Evolutionary conservation across 2,888 invertebrate genomes (phyloP).

Genomic region (Erpobdella octoculata): DNA sequence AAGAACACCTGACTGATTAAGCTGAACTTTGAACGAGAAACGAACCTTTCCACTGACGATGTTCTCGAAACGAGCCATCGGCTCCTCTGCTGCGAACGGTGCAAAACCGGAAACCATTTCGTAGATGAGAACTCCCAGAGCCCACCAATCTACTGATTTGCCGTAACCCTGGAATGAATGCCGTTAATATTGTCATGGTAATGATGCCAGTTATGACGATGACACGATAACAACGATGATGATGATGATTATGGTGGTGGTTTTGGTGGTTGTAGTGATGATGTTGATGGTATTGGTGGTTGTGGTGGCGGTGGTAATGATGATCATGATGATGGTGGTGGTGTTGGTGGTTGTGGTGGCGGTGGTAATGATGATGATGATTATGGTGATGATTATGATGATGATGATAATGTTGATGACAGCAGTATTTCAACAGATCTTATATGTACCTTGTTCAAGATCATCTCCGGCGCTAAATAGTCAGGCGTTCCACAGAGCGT

Average conservation of each 20-base stretch:
- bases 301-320: not conserved
- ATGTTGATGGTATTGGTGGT: not conserved
- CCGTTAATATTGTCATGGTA: not conserved
- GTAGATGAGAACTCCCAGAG: constrained; percentile 60
- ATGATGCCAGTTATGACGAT: not conserved
- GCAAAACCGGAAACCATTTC: constrained; percentile 72
- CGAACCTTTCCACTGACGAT: constrained; percentile 10
- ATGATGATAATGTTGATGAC: not conserved
- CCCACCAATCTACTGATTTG: constrained; percentile 99
- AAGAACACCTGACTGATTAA: no score
- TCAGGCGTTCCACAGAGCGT: constrained; percentile 97
- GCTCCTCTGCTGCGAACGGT: constrained; percentile 96
- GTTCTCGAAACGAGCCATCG: constrained; percentile 14
- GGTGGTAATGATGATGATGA: not conserved
- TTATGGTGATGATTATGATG: not conserved
- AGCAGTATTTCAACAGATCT: not conserved
- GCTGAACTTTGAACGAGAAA: not conserved
- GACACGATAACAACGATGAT: not conserved
- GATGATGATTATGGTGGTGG: not conserved
- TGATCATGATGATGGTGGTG: not conserved
- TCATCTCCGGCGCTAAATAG: constrained; percentile 61
- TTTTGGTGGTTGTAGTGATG: no score
- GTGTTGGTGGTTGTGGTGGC: not conserved
- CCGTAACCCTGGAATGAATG: constrained; percentile 67
- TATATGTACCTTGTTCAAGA: not conserved